Base-by-base conservation (phyloP, 2,113 vertebrate genomes). In the Nannobrachium achirus region DNA sequence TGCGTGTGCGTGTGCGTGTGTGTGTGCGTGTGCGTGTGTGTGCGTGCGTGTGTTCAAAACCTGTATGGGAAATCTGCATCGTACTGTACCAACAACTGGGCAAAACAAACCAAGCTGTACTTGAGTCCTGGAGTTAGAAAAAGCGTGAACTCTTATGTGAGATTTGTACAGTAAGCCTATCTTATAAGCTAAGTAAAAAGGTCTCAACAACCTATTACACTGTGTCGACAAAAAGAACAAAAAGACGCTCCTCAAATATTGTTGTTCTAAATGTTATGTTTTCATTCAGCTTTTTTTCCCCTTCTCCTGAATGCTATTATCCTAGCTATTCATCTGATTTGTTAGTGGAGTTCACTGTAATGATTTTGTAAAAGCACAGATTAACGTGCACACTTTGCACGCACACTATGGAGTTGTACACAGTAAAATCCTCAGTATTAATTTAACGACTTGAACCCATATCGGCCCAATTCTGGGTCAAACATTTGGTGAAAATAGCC, bases 191-290 rank as follows among this genome's bases (percentile, higher is more conserved):
- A 78, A 42, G 62, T 75, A 63, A 55, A 76, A 33, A 69, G 70
- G 83, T 79, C 73, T 78, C 45, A 69, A 38, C 56, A 71, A 66
- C 86, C 88, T 84, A 14, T 69, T 71, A 66, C 78, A 88, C 86
- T 83, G 86, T 84, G 86, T 86, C 66, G 61, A 74, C 63, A 71
- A 76, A 73, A 83, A 78, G 18, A 80, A 81, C 76, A 76, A 74
- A 71, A 70, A 71, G 41, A 73, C 48, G 50, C 62, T 80, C 65
- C 64, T 74, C 51, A 72, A 73, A 75, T 69, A 3, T 68, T 6
- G 68, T 65, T 66, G 55, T 76, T 82, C 38, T 78, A 61, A 75
- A 75, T 81, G 81, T 85, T 67, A 75, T 59, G 44, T 69, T 82
- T 82, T 76, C 8, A 49, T 63, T 80, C 66, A 65, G 52, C 77